Base-by-base conservation (phyloP, 2,888 invertebrate genomes). In the Torymus auratus region DNA sequence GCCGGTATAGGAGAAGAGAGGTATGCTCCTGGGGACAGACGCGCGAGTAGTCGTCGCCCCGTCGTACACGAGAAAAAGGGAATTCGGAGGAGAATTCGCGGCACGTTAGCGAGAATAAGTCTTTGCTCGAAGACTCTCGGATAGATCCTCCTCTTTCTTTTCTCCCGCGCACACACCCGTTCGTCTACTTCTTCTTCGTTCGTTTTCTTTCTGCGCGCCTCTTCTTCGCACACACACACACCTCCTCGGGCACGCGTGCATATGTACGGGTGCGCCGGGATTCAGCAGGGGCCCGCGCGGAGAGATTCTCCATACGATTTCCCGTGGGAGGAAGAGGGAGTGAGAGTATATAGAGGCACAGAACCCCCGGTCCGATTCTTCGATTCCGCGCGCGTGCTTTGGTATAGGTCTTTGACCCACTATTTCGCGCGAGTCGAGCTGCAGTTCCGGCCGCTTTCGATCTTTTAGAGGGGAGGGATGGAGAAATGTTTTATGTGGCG, bases 81-180 rank as follows among this genome's bases (percentile, higher is more conserved):
- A 74, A 74, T 74, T 67, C 56, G 56, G 28, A 60, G 14, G 77
- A 23, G 70, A 81, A 76, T 74, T 78, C 69, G 64, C 56, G 69
- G 72, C 78, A 70, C 67, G 73, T 74, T 78, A 74, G 79, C 56
- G 58, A 58, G 61, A 81, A 76, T 62, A 81, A 81, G 83, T 71
- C 75, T 75, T 65, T 58, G 65, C 58, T 55, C 58, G 53, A 64
- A 67, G 71, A 55, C 41, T 53, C 68, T 11, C 17, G 23, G 80
- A 84, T 84, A 86, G 85, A 86, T 85, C 74, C 75, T 15, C 41
- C 41, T 41, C 56, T 0, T 41, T 1, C 68, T 60, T 23, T 50
- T 12, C 4, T 58, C 50, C 60, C 14, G 13, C 10, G 7, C 41
- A 41, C 58, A 55, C 81, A 56, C 68, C 73, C 65, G n/a, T 73